Conservation (phyloP, 2,797 vertebrate genomes). For the Apogon hyalosoma region DNA sequence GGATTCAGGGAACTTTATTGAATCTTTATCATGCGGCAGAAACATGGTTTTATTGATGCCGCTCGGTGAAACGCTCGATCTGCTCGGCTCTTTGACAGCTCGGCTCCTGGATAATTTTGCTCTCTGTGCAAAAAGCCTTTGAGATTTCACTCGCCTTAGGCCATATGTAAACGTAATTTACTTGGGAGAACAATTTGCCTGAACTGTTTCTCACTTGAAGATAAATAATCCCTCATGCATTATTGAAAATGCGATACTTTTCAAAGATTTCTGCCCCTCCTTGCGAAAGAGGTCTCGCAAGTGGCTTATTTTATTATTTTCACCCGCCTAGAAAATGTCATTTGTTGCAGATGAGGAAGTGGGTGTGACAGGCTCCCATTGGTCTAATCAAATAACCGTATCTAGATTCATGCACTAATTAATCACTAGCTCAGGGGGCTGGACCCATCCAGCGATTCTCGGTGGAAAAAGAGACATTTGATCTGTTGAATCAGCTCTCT, state of each 20-base stretch:
- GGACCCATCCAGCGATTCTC: conserved; percentile 52
- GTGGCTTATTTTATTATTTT: conserved; percentile 10
- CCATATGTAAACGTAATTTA: conserved; percentile 72
- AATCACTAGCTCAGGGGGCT: conserved; percentile 77
- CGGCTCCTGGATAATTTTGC: conserved; percentile 60
- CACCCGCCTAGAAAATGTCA: conserved; percentile 35
- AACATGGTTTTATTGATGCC: conserved; percentile 34
- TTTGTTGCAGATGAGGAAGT: conserved; percentile 61
- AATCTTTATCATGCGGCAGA: conserved; percentile 3
- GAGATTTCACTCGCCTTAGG: conserved; percentile 57
- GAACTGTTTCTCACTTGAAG: conserved; percentile 68
- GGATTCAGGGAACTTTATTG: no score
- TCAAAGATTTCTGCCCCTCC: neutral
- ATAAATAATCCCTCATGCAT: conserved; percentile 76
- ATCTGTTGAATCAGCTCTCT: conserved; percentile 76
- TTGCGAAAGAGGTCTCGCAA: conserved; percentile 14
- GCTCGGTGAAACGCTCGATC: conserved; percentile 32
- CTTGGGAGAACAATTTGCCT: conserved; percentile 74
- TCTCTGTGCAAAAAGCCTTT: conserved; percentile 35
- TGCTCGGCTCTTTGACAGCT: conserved; percentile 46
- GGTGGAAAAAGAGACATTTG: conserved; percentile 67
- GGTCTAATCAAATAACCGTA: conserved; percentile 78
- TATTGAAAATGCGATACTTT: conserved; percentile 58
- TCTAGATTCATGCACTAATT: conserved; percentile 80
- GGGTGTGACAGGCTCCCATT: conserved; percentile 66